phyloP scores from a whole-genome alignment of 2,113 vertebrate species.

The Scortum barcoo region DNA sequence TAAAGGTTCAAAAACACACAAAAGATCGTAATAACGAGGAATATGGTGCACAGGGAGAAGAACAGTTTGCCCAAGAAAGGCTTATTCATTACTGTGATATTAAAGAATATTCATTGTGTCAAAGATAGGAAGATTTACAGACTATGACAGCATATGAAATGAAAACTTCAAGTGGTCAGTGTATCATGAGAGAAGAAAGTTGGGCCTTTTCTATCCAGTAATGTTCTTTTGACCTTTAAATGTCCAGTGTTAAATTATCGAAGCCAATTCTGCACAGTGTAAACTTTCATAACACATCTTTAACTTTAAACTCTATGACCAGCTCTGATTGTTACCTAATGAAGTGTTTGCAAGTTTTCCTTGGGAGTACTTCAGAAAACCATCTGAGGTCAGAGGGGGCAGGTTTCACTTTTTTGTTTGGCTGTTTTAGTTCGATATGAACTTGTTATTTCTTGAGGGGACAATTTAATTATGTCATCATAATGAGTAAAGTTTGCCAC shows the following conservation, averaged over 20 bases:
- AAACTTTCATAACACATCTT: background rate
- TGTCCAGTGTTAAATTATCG: background rate
- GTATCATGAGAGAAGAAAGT: too few species aligned
- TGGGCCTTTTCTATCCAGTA: background rate
- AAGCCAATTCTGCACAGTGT: background rate
- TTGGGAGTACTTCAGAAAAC: background rate
- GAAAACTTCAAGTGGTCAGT: too few species aligned
- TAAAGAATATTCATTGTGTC: background rate
- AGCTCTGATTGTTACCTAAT: background rate
- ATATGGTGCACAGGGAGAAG: too few species aligned
- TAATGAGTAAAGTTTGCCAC: background rate
- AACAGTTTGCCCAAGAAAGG: background rate
- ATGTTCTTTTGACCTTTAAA: too few species aligned
- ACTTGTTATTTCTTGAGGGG: background rate
- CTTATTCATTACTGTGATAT: background rate
- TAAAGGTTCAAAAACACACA: background rate
- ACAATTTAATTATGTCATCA: background rate
- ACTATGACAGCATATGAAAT: background rate
- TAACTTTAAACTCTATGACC: background rate
- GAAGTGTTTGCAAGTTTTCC: background rate
- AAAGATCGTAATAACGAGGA: background rate
- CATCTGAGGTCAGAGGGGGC: background rate
- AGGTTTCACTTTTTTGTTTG: background rate
- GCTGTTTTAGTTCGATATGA: background rate
- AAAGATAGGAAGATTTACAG: background rate